Percentiles rank a stretch among this genome's conserved stretches.
phyloP scores from a whole-genome alignment of 2,888 invertebrate species.

The Chouioia cunea region DNA sequence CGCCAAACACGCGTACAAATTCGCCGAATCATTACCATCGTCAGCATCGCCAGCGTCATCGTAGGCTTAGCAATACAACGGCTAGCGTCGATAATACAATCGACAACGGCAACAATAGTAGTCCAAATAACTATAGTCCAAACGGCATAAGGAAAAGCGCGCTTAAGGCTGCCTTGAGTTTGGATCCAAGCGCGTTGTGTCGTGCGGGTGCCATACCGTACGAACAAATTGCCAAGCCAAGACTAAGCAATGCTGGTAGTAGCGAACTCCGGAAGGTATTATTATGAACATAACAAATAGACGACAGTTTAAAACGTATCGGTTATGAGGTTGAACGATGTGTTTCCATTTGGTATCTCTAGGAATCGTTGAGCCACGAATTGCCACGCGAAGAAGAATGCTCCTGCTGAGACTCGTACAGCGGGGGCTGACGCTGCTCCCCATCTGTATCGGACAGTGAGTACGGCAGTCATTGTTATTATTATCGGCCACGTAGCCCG shows the following conservation, averaged over 20 bases:
- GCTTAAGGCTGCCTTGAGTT: slow-evolving; percentile 66
- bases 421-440: slow-evolving; percentile 60
- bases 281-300: no score
- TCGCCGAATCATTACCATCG: slow-evolving; percentile 59
- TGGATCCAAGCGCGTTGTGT: slow-evolving; percentile 66
- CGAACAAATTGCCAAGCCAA: slow-evolving; percentile 62
- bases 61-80: no score
- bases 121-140: slow-evolving; percentile 57
- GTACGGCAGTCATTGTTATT: slow-evolving; percentile 8
- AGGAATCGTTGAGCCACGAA: slow-evolving; percentile 60
- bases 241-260: slow-evolving; percentile 59
- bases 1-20: slow-evolving; percentile 62
- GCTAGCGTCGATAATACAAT: no score
- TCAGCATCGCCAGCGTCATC: fast-evolving
- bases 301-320: no score
- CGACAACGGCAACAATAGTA: slow-evolving; percentile 49
- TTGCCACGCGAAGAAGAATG: slow-evolving; percentile 63
- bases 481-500: slow-evolving; percentile 38
- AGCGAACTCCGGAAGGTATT: slow-evolving; percentile 50
- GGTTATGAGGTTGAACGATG: no score
- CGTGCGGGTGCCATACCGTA: slow-evolving; percentile 61
- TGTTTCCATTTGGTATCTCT: no score
- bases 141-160: slow-evolving; percentile 64
- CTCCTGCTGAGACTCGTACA: slow-evolving; percentile 63
- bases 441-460: slow-evolving; percentile 38